These are phyloP conservation scores for Dendrocincla fuliginosa DNA, from an alignment of 2,797 vertebrate species.

Conservation along the genomic window DNA sequence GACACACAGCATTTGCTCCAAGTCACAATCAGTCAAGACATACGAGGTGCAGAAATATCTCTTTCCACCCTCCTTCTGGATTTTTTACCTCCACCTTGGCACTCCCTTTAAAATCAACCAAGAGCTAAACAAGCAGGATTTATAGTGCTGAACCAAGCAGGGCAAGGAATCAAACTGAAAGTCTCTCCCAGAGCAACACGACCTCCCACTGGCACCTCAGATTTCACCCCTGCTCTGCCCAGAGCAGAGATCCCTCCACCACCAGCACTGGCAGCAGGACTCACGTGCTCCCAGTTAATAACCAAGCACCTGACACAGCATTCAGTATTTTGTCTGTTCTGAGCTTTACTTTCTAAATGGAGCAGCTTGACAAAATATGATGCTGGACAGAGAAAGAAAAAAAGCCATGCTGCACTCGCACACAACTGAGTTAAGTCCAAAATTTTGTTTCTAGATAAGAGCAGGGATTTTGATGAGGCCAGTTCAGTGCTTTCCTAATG, in stretches of 20 bases:
- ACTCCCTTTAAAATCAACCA: not conserved
- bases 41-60: not conserved
- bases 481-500: slow-evolving; percentile 1
- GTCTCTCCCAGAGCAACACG: not conserved
- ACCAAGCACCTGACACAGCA: not conserved
- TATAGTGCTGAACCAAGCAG: not conserved
- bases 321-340: not conserved
- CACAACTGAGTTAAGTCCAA: not conserved
- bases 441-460: not conserved
- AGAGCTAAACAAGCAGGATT: not conserved
- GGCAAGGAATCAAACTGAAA: not conserved
- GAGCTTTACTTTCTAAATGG: not conserved
- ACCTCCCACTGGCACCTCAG: not conserved
- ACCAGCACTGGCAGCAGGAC: not conserved
- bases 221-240: not conserved
- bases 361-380: not conserved
- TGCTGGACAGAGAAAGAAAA: not conserved
- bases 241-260: not conserved
- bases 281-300: not conserved
- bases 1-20: not conserved
- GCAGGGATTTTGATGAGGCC: not conserved
- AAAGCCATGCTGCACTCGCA: not conserved
- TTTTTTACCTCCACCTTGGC: not conserved
- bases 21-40: not conserved
- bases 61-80: not conserved